Base-by-base conservation (phyloP, 2,113 vertebrate species). In the Strix aluco region DNA sequence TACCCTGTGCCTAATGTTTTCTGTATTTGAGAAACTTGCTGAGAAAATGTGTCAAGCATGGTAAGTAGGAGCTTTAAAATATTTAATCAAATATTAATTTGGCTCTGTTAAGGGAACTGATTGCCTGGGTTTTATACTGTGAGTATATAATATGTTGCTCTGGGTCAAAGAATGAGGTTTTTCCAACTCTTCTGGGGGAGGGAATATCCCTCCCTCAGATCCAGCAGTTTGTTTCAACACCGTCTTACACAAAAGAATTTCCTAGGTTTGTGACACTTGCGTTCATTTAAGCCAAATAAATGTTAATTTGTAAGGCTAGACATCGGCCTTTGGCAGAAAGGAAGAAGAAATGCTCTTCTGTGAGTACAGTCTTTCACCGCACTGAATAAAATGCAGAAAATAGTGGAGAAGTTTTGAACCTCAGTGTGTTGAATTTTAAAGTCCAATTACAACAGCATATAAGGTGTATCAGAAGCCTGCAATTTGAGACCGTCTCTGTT, bases 401-500 rank as follows among this genome's bases (percentile, higher is more conserved):
- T 84, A 15, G 58, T 29, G 44, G 84, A 92, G 94, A 96, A 94
- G 92, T 94, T 98, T 97, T 95, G 95, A 98, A 97, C 93, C 87
- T 97, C 96, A 58, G 91, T 82, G 95, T 96, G 96, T 97, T 92
- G 96, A 34, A 94, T 96, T 95, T 94, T 95, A 62, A 97, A 97
- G 96, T 91, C 93, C 97, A 96, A 81, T 97, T 98, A 97, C 93
- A 97, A 88, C 73, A 93, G 97, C 94, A 49, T 91, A 77, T 94
- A 95, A 96, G 96, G 97, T 95, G 87, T 95, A 97, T 96, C 95
- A 94, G 92, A 88, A 97, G 81, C 86, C 93, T 95, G 97, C 96
- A 98, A 98, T 86, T 52, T 19, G 97, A 98, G 96, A 91, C 98
- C 19, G 97, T 98, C 98, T 98, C 98, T 97, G 90, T 97, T 98